Base-by-base conservation (phyloP, 2,113 vertebrate genomes). In the Pogona vitticeps region DNA sequence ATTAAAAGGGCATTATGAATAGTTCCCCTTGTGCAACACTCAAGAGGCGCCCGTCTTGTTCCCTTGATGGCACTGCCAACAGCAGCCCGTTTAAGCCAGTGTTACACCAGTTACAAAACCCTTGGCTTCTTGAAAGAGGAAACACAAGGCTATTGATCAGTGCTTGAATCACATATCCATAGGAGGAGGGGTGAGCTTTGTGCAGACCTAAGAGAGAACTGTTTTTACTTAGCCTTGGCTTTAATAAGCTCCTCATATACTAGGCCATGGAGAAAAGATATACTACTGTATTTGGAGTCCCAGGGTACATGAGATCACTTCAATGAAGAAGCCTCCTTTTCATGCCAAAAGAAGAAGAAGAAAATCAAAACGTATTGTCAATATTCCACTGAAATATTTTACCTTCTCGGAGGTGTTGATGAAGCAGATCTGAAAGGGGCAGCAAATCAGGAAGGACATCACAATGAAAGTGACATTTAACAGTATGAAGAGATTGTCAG, bases 1-100 rank as follows among this genome's bases (percentile, higher is more conserved):
- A 92, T 93, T 91, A 94, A 96, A 88, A 86, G 75, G 91, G 92
- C 92, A 93, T 92, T 91, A 93, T 94, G 92, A 96, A 94, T 92
- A 94, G 89, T 88, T 95, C 70, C 90, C 91, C 92, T 95, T 80
- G 85, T 65, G 82, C 75, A 86, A 88, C 92, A 90, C 91, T 93
- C 91, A 76, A 94, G 83, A 93, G 90, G 90, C 75, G 18, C 87
- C 68, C 42, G 72, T 61, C 89, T 91, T 78, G 76, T 84, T 90
- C 86, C 87, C 80, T 80, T 2, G 86, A 94, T 84, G 94, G 91
- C 86, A 92, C 63, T 87, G 84, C 86, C 91, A 93, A 94, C 87
- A 91, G 92, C 82, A 91, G 87, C 61, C 76, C 84, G 84, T 92
- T 89, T 87, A 90, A 90, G 80, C 33, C 86, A 90, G 75, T 77